Percentiles rank a stretch among this genome's conserved stretches.
Evolutionary conservation across 2,113 vertebrate species (phyloP).

Genomic region (Podarcis raffonei): DNA sequence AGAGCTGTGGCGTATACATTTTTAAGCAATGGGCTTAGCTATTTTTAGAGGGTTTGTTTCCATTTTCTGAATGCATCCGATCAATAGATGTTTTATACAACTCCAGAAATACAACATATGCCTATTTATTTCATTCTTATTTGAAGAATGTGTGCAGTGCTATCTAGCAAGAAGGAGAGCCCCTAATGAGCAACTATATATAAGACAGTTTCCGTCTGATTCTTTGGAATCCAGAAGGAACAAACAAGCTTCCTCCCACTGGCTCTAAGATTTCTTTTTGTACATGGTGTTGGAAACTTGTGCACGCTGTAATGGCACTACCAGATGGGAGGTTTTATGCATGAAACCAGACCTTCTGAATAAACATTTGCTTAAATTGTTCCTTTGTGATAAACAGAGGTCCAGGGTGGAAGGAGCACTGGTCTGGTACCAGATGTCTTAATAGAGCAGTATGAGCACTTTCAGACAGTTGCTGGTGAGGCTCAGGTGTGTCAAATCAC

Average conservation of each 20-base stretch:
- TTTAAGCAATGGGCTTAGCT: neutral
- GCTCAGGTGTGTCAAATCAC: neutral
- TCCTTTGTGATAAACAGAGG: neutral
- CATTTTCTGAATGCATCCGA: neutral
- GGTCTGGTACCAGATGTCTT: neutral
- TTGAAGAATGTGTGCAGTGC: neutral
- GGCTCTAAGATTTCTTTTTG: neutral
- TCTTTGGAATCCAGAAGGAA: slow-evolving; percentile 1
- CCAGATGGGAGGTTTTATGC: neutral
- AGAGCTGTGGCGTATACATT: neutral
- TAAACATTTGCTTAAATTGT: neutral
- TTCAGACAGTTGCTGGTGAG: neutral
- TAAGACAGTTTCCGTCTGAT: neutral
- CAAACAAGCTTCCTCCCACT: neutral
- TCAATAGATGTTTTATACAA: neutral
- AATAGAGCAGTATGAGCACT: too few species aligned
- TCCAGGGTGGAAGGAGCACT: neutral
- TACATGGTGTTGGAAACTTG: neutral
- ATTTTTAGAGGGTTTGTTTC: neutral
- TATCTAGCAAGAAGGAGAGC: neutral
- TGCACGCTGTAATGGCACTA: neutral
- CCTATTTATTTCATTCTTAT: neutral
- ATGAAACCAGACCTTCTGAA: neutral
- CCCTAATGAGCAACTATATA: neutral
- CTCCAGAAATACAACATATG: neutral